Base-by-base conservation (phyloP, 2,888 invertebrate genomes). In the Hirtodrosophila cameraria region DNA sequence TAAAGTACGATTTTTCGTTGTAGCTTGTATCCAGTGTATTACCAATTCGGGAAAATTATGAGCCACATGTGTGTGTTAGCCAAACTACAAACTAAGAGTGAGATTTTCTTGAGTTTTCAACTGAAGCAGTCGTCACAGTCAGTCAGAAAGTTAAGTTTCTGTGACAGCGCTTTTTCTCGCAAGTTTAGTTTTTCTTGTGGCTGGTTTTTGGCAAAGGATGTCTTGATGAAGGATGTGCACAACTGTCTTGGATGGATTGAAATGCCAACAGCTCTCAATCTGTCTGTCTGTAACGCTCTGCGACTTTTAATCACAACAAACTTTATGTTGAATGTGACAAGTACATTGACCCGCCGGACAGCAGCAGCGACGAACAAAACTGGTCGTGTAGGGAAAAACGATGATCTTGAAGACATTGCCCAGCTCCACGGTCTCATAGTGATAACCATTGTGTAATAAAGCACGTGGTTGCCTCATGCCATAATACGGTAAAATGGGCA, bases 361-460 rank as follows among this genome's bases (percentile, higher is more conserved):
- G 28, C 55, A 60, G 27, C 80, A 80, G 4, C 5, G 36, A 16
- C 30, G 36, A 5, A 42, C 0, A 20, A 79, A 33, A 0, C 45
- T 41, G 1, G 66, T 43, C 3, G 33, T 45, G 2, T 42, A 64
- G 1, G 91, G 91, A 31, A 89, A 90, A 0, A 88, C 87, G 25
- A 90, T 75, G 6, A 80, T 88, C 55, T 84, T 90, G 55, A 72
- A 75, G 0, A 42, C 2, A 0, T 38, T 54, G 0, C 43, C 31
- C 1, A 70, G 8, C 0, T 59, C 13, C 4, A 90, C 28, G 2
- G 80, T 80, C 68, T 90, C 90, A 54, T 83, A 90, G 57, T 90
- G 90, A 53, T 83, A 88, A 1, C 83, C 85, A 3, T 84, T 70
- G 9, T 81, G 70, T 2, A 89, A 57, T 0, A 62, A 12, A 0